These are phyloP conservation scores for Huso huso DNA, from an alignment of 2,797 vertebrate genomes.

Conservation along the genomic window DNA sequence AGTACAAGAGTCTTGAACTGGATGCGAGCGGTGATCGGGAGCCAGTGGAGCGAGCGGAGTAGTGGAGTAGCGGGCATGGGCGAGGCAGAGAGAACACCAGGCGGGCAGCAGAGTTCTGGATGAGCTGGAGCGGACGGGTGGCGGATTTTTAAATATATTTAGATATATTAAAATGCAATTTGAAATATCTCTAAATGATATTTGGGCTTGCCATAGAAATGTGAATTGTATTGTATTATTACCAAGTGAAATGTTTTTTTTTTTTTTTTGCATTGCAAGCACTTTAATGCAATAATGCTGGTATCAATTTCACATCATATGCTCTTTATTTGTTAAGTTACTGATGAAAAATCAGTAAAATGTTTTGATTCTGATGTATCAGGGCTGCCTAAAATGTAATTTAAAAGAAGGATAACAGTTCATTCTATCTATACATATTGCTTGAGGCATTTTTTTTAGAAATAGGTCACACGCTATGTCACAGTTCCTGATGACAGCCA, in stretches of 20 bases:
- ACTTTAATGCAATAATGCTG: conserved; percentile 15
- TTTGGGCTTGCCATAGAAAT: too few relatives aligned
- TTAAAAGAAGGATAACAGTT: conserved; percentile 68
- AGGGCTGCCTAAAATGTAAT: conserved; percentile 71
- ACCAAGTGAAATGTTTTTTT: conserved; percentile 18
- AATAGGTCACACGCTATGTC: conserved; percentile 75
- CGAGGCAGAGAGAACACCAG: too few relatives aligned
- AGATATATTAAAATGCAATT: too few relatives aligned
- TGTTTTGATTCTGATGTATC: conserved; percentile 50
- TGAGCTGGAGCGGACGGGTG: too few relatives aligned
- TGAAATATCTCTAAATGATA: too few relatives aligned
- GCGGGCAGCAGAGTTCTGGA: too few relatives aligned
- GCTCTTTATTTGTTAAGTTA: conserved; percentile 34
- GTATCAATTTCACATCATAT: conserved; percentile 22
- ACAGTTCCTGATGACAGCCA: conserved; percentile 62
- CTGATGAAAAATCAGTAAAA: conserved; percentile 33
- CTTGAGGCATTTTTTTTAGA: conserved; percentile 60
- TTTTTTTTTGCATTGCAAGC: conserved; percentile 14
- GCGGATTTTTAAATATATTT: too few relatives aligned
- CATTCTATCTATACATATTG: conserved; percentile 66
- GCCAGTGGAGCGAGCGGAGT: too few relatives aligned
- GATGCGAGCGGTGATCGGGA: too few relatives aligned
- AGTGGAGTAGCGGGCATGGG: too few relatives aligned
- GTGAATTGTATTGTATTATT: not conserved
- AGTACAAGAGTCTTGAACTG: too few relatives aligned